Evolutionary conservation across 2,113 vertebrate species (phyloP).

Genomic region (Heloderma charlesbogerti): DNA sequence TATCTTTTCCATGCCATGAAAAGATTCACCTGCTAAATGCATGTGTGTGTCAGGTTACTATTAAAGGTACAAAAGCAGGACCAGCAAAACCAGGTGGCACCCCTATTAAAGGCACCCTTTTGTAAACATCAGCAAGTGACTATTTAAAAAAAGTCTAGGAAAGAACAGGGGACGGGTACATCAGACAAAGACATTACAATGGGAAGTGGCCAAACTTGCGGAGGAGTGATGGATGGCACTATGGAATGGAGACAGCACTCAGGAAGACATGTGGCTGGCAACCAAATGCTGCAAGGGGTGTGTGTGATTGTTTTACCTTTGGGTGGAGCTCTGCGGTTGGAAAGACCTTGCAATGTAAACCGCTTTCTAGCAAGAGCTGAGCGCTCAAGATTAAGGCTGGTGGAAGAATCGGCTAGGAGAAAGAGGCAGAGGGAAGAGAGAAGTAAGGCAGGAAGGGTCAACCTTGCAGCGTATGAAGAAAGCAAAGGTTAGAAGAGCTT

Average conservation of each 20-base stretch:
- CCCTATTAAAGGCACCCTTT: not conserved
- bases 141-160: not conserved
- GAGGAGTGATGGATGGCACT: slow-evolving; percentile 49
- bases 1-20: not conserved
- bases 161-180: not conserved
- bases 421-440: slow-evolving; percentile 76
- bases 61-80: not conserved
- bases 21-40: not conserved
- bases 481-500: slow-evolving; percentile 57
- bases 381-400: slow-evolving; percentile 82
- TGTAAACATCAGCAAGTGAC: not conserved
- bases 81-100: not conserved
- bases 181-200: not conserved
- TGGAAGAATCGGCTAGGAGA: slow-evolving; percentile 85
- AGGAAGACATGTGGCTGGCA: slow-evolving; percentile 56
- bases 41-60: not conserved
- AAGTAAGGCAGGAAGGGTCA: slow-evolving; percentile 75
- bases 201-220: slow-evolving; percentile 12
- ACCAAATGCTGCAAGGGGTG: not conserved
- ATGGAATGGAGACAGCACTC: slow-evolving; percentile 65
- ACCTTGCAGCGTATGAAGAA: slow-evolving; percentile 56
- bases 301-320: slow-evolving; percentile 82
- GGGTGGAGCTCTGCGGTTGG: slow-evolving; percentile 88
- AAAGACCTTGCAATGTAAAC: slow-evolving; percentile 91
- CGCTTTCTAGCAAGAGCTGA: slow-evolving; percentile 89